These are phyloP conservation scores for Caenorhabditis wallacei DNA, from an alignment of 2,888 invertebrate species.

Conservation along the genomic window DNA sequence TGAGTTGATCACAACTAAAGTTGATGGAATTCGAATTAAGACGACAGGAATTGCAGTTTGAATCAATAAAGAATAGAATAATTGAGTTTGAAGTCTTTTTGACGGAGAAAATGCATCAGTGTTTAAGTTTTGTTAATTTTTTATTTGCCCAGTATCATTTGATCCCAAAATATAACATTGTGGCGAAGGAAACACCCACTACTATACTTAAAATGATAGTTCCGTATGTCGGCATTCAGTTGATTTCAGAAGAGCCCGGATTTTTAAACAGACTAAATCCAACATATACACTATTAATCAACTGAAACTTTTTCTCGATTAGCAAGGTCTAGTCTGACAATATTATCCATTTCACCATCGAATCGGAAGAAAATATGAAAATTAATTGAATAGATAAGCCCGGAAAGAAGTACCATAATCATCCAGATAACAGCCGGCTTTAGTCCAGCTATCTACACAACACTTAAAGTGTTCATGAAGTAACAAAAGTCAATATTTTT, in stretches of 20 bases:
- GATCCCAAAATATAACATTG: slow-evolving; percentile 2
- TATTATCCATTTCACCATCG: no score
- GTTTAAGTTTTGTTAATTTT: background rate
- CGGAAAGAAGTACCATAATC: no score
- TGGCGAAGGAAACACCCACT: background rate
- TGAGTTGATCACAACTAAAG: background rate
- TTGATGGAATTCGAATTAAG: background rate
- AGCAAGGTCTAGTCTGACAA: no score
- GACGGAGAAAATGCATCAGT: background rate
- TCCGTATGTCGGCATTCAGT: background rate
- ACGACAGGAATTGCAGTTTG: background rate
- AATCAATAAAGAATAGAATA: background rate
- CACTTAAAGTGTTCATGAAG: no score
- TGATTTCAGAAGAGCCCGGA: background rate
- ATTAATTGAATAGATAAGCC: no score
- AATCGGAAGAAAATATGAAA: no score
- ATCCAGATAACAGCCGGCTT: no score
- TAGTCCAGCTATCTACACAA: no score
- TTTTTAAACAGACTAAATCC: no score
- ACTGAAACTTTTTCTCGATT: no score
- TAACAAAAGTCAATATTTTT: no score
- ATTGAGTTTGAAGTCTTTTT: background rate
- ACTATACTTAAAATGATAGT: background rate
- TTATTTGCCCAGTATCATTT: background rate
- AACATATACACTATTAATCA: no score